phyloP scores from a whole-genome alignment of 1,140 invertebrate species.

The Drosophila tropicalis region DNA sequence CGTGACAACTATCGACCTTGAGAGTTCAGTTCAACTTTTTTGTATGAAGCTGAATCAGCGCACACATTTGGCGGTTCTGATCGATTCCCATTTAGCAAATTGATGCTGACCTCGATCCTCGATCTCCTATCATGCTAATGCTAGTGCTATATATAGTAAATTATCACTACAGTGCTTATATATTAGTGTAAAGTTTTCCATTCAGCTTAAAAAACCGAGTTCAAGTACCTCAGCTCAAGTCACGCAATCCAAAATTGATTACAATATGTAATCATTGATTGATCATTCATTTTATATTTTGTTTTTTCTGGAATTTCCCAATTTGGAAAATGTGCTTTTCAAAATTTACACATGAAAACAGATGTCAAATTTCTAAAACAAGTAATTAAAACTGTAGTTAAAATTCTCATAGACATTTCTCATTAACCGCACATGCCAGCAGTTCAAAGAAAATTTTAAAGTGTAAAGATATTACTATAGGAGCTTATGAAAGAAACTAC shows the following conservation, averaged over 20 bases:
- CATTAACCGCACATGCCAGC: too few relatives aligned
- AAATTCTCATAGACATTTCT: too few relatives aligned
- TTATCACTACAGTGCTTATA: background rate
- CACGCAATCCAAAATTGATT: background rate
- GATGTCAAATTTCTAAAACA: too few relatives aligned
- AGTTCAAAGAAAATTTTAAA: too few relatives aligned
- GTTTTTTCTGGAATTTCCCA: too few relatives aligned
- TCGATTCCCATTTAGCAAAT: conserved; percentile 4
- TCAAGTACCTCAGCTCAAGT: background rate
- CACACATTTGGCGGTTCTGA: background rate
- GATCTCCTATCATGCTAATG: background rate
- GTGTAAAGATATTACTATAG: too few relatives aligned
- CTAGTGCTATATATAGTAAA: conserved; percentile 8
- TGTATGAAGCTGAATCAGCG: background rate
- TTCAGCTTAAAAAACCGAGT: background rate
- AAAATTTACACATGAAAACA: too few relatives aligned
- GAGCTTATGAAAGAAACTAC: too few relatives aligned
- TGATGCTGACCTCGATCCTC: background rate
- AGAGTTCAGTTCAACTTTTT: background rate
- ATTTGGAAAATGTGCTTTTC: too few relatives aligned
- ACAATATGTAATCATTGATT: background rate
- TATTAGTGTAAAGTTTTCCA: conserved; percentile 4
- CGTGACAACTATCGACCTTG: conserved; percentile 5
- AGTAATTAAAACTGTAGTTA: too few relatives aligned
- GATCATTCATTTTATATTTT: too few relatives aligned